Conservation (phyloP, 2,113 vertebrate species). For the Todiramphus chloris region DNA sequence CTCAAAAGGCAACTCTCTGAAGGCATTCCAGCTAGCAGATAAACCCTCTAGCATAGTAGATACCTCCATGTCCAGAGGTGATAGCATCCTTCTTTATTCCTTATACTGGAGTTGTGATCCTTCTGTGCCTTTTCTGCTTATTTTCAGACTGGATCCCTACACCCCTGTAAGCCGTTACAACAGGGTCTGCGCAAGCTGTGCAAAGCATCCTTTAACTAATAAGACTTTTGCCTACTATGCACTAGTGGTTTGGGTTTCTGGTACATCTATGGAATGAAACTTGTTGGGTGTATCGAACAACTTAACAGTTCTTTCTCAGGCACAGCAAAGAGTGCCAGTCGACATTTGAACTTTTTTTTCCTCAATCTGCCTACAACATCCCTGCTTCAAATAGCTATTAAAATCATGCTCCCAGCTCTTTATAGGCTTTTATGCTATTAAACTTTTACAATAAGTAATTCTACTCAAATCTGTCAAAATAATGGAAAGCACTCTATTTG, state of each 20-base stretch:
- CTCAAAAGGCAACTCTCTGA: background rate
- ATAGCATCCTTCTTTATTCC: background rate
- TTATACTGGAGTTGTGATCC: background rate
- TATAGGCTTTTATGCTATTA: background rate
- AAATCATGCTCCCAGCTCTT: background rate
- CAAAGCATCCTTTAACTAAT: background rate
- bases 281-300: background rate
- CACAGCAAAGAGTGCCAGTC: background rate
- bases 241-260: background rate
- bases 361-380: background rate
- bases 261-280: background rate
- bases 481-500: background rate
- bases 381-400: background rate
- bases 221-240: background rate
- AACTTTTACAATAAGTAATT: background rate
- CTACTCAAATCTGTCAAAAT: background rate
- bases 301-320: background rate
- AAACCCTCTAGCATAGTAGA: background rate
- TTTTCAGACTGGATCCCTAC: accelerated
- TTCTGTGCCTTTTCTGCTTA: background rate
- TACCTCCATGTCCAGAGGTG: background rate
- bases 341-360: background rate
- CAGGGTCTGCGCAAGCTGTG: background rate
- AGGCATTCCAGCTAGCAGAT: background rate
- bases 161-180: background rate